Evolutionary conservation across 2,797 vertebrate genomes (phyloP).

Genomic region (Onychomys leucogaster): DNA sequence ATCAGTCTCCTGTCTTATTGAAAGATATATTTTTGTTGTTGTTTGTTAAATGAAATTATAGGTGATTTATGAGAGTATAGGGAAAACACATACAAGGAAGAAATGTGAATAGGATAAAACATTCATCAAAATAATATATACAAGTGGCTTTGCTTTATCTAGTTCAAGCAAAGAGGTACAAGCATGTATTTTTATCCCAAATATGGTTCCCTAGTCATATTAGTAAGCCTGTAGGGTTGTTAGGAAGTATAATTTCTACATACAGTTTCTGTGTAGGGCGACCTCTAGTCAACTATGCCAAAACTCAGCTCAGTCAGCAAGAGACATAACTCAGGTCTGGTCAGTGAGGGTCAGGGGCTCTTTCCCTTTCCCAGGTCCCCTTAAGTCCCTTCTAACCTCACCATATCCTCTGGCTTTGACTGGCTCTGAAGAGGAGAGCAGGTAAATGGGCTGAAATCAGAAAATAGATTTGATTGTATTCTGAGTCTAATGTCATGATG

Average conservation of each 20-base stretch:
- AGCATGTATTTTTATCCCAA: neutral
- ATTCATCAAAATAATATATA: neutral
- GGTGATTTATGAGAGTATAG: neutral
- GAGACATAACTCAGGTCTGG: neutral
- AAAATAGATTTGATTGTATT: neutral
- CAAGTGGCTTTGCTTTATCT: neutral
- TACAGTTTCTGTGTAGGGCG: neutral
- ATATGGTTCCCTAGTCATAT: neutral
- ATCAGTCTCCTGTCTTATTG: neutral
- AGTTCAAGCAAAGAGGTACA: neutral
- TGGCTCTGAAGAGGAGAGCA: neutral
- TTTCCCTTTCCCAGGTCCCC: neutral
- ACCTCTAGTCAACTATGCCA: neutral
- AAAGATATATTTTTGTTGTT: neutral
- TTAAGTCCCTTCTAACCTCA: neutral
- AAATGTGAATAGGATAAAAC: neutral
- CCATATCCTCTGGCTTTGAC: neutral
- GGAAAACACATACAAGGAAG: neutral
- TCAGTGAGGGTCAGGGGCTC: neutral
- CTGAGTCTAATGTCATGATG: neutral
- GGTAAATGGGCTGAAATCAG: neutral
- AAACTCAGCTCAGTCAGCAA: neutral
- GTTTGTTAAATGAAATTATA: neutral
- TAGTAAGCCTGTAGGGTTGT: neutral
- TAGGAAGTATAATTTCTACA: neutral